Percentiles rank a stretch among this genome's conserved stretches.
phyloP scores from a whole-genome alignment of 2,797 vertebrate genomes.

The Thunnus albacares region DNA sequence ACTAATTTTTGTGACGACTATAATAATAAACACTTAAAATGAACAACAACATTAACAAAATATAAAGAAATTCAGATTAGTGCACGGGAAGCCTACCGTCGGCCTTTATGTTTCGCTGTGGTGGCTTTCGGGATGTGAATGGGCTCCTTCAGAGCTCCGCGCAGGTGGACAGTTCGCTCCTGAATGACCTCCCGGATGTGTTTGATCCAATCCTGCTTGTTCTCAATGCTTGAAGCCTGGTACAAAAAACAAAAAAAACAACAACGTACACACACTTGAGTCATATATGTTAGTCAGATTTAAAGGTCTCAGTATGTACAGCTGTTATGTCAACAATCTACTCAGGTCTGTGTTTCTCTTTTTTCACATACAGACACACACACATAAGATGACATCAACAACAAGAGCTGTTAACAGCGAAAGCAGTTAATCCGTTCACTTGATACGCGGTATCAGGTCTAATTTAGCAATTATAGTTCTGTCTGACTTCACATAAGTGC shows the following conservation, averaged over 20 bases:
- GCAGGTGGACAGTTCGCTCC: slow-evolving; percentile 96
- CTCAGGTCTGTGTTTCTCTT: background rate
- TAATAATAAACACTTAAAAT: background rate
- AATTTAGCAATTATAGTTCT: slow-evolving; percentile 24
- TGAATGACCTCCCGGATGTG: slow-evolving; percentile 99
- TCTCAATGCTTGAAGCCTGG: slow-evolving; percentile 98
- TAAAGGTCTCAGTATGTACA: background rate
- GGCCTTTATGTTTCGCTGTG: slow-evolving; percentile 93
- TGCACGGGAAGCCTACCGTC: slow-evolving; percentile 83
- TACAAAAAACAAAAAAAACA: background rate
- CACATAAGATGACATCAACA: slow-evolving; percentile 15
- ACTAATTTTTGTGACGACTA: background rate
- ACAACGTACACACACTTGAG: background rate
- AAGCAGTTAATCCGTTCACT: background rate
- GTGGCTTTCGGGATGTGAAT: slow-evolving; percentile 98
- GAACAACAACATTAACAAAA: background rate
- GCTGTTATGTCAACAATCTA: background rate
- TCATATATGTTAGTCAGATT: slow-evolving; percentile 12
- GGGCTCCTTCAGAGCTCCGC: slow-evolving; percentile 97
- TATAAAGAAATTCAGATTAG: background rate
- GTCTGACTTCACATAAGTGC: slow-evolving; percentile 23
- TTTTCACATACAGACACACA: slow-evolving; percentile 9
- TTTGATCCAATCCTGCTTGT: slow-evolving; percentile 99
- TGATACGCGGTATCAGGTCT: background rate
- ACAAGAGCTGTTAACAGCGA: background rate